Evolutionary conservation across 2,888 invertebrate species (phyloP), one percentile per base, ranked within the genome.

Genomic region (Chaetogeoica ovagalla): DNA sequence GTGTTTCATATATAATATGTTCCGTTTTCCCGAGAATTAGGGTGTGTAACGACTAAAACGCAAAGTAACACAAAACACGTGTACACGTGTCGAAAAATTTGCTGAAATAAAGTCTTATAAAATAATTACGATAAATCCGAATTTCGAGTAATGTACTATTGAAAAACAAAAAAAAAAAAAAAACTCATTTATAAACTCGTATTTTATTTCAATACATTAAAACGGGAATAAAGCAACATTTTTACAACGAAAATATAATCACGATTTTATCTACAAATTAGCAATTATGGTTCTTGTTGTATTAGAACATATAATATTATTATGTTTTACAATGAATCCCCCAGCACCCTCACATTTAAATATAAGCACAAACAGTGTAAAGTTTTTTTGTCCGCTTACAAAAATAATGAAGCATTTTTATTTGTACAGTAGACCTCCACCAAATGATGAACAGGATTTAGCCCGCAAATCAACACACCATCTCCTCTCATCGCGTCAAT

Each of bases 51-150:
- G 21, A 55, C 19, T 57, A n/a, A n/a, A 23, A 19, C n/a, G n/a
- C 57, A 23, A 23, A n/a, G 15, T 59, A 48, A 13, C 9, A 62
- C 19, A 55, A 79, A 71, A 63, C 63, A 79, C 37, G 37, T 77
- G 60, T 52, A 59, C n/a, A 48, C 30, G 15, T 13, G 3, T 48
- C 43, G 11, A 43, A 43, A 43, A 43, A 43, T 43, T 7, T 11
- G 43, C 11, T 43, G n/a, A 43, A 43, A 43, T 43, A 6, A 11
- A 1, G 7, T 43, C 6, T 43, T 9, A n/a, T n/a, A 43, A 43
- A 9, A 11, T 1, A 7, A 43, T 43, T 43, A 43, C 2, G 43
- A 11, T 7, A 43, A 43, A 43, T 43, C 43, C 7, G 6, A 43
- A 43, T 5, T 43, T 43, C 43, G 6, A 43, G 30, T 30, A 30